Percentiles rank a stretch among this genome's conserved stretches.
These are phyloP conservation scores for Panopea generosa DNA, from an alignment of 2,888 invertebrate species.

Conservation along the genomic window DNA sequence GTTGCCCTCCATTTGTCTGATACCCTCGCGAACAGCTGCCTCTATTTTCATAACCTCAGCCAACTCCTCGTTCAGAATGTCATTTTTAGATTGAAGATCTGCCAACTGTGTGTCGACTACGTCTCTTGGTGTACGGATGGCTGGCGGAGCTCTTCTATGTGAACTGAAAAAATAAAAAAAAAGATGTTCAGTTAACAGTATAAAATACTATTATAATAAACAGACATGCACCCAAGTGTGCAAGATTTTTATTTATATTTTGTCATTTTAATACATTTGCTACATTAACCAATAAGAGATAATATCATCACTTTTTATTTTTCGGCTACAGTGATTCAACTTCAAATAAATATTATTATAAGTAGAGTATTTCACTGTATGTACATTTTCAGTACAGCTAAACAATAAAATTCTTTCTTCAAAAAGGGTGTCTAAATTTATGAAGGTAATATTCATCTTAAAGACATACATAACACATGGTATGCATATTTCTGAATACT, in stretches of 20 bases:
- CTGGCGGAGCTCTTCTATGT: slow-evolving; percentile 56
- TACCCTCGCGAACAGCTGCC: slow-evolving; percentile 73
- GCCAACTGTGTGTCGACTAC: slow-evolving; percentile 75
- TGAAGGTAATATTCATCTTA: too few species aligned
- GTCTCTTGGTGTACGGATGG: slow-evolving; percentile 68
- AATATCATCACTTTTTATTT: too few species aligned
- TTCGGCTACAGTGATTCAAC: too few species aligned
- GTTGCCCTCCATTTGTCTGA: slow-evolving; percentile 65
- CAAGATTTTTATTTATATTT: too few species aligned
- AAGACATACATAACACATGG: too few species aligned
- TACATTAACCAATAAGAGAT: too few species aligned
- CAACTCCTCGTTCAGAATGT: slow-evolving; percentile 75
- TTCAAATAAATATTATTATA: too few species aligned
- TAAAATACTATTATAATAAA: not conserved
- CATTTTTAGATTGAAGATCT: slow-evolving; percentile 73
- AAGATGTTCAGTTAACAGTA: not conserved
- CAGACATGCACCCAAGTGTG: not conserved
- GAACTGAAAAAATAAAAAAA: slow-evolving; percentile 62
- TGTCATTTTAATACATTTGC: not conserved
- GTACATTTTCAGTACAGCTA: too few species aligned
- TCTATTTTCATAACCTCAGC: slow-evolving; percentile 70
- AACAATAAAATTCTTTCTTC: too few species aligned
- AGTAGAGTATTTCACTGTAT: too few species aligned
- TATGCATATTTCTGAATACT: too few species aligned
- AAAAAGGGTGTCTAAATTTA: too few species aligned